Conservation (phyloP, 2,888 invertebrate species). For the Eretmocerus hayati region DNA sequence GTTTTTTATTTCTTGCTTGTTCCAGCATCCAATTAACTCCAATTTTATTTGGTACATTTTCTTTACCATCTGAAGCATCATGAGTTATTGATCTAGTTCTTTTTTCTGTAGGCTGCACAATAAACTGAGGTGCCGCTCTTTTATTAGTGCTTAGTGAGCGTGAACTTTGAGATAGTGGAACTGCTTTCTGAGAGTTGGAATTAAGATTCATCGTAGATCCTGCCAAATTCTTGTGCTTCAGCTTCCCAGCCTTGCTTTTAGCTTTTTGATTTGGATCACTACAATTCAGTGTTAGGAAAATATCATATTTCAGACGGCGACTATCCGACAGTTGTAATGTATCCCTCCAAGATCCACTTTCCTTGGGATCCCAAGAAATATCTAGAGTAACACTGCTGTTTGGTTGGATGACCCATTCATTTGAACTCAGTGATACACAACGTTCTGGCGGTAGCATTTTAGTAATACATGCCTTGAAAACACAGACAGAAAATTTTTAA, state of each 20-base stretch:
- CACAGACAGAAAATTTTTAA: not conserved
- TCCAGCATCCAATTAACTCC: slow-evolving; percentile 17
- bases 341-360: slow-evolving; percentile 56
- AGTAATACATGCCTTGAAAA: slow-evolving; percentile 23
- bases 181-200: slow-evolving; percentile 1
- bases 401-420: slow-evolving; percentile 52
- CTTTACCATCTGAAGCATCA: slow-evolving; percentile 20
- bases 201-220: not conserved
- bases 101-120: slow-evolving; percentile 11
- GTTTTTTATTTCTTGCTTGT: slow-evolving; percentile 18
- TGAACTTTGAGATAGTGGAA: not conserved
- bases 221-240: slow-evolving; percentile 3
- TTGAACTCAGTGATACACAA: slow-evolving; percentile 53
- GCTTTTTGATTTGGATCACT: slow-evolving; percentile 12
- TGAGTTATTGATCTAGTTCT: slow-evolving; percentile 14
- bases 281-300: slow-evolving; percentile 43
- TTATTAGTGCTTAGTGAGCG: not conserved
- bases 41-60: slow-evolving; percentile 23
- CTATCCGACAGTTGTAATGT: slow-evolving; percentile 58
- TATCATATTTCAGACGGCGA: slow-evolving; percentile 59
- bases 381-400: slow-evolving; percentile 52
- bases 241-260: slow-evolving; percentile 9
- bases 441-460: slow-evolving; percentile 55
- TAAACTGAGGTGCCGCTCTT: not conserved
- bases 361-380: slow-evolving; percentile 59